These are phyloP conservation scores for Cochlearius cochlearius DNA, from an alignment of 2,113 vertebrate genomes.

Conservation along the genomic window DNA sequence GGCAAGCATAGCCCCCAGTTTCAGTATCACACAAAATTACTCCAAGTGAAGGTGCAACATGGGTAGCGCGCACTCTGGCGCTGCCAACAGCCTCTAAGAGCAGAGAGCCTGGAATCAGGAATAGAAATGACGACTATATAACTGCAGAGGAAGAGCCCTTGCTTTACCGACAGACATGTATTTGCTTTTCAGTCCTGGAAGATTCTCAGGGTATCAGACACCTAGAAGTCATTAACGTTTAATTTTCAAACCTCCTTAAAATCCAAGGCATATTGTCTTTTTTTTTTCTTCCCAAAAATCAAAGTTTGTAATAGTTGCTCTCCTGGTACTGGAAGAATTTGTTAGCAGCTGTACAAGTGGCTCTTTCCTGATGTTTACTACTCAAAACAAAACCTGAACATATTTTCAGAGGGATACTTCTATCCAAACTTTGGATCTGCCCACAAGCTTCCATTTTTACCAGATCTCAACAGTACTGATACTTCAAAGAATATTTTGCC, in stretches of 20 bases:
- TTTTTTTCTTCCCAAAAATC: too few species aligned
- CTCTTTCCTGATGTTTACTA: not conserved
- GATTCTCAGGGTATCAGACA: not conserved
- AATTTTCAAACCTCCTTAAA: not conserved
- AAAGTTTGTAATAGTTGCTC: not conserved
- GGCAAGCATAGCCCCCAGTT: not conserved
- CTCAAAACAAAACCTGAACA: not conserved
- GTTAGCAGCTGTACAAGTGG: not conserved
- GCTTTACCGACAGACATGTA: not conserved
- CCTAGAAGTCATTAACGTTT: not conserved
- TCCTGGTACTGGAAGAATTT: not conserved
- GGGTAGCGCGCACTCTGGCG: not conserved
- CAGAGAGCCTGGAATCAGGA: rapidly evolving
- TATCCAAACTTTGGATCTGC: not conserved
- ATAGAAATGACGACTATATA: not conserved
- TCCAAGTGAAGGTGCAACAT: not conserved
- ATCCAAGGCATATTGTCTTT: not conserved
- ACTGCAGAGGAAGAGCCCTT: not conserved
- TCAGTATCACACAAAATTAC: not conserved
- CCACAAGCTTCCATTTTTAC: not conserved
- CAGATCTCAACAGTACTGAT: not conserved
- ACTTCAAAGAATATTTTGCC: not conserved
- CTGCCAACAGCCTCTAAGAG: not conserved
- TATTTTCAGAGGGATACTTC: not conserved
- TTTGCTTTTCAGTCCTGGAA: not conserved